These are phyloP conservation scores for Chamaetylas fuelleborni DNA, from an alignment of 2,113 vertebrate genomes.

Conservation along the genomic window DNA sequence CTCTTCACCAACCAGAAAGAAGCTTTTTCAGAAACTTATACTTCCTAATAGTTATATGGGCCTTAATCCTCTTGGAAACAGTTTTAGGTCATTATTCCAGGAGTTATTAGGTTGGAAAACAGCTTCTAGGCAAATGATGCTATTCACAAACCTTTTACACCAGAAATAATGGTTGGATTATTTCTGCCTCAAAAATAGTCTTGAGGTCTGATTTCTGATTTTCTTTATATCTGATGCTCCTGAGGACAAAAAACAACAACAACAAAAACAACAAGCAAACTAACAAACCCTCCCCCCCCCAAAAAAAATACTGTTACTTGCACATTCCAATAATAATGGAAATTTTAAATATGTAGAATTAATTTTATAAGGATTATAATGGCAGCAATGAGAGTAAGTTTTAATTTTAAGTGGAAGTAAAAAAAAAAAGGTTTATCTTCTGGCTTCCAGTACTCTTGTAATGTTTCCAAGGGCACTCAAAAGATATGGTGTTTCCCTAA, in stretches of 20 bases:
- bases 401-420: not conserved
- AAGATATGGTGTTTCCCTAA: not conserved
- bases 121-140: slow-evolving; percentile 77
- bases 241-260: not conserved
- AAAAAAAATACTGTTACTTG: not conserved
- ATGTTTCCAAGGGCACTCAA: not conserved
- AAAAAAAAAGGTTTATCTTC: not conserved
- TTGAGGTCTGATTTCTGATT: slow-evolving; percentile 66
- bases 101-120: slow-evolving; percentile 80
- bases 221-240: slow-evolving; percentile 48
- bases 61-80: slow-evolving; percentile 67
- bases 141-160: slow-evolving; percentile 77
- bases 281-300: not conserved
- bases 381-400: not conserved
- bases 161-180: slow-evolving; percentile 78
- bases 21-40: slow-evolving; percentile 19
- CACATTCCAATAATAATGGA: not conserved
- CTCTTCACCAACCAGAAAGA: slow-evolving; percentile 34
- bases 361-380: not conserved
- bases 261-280: too few relatives aligned
- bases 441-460: not conserved
- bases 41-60: slow-evolving; percentile 40
- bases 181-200: slow-evolving; percentile 75
- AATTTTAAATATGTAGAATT: not conserved
- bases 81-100: slow-evolving; percentile 72